Evolutionary conservation across 2,888 invertebrate species (phyloP).

Genomic region (Lobophora halterata): DNA sequence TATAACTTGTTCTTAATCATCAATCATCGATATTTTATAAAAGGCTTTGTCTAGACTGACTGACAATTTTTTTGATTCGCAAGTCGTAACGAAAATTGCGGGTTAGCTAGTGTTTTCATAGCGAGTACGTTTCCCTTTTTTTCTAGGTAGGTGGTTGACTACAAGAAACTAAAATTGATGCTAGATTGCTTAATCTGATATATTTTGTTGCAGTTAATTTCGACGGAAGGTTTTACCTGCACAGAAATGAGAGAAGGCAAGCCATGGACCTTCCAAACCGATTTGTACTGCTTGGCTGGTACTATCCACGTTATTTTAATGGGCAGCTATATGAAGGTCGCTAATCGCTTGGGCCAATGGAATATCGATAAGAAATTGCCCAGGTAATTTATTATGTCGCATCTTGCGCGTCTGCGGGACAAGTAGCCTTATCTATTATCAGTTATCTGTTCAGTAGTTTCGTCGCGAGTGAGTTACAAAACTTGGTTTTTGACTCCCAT

Average conservation of each 20-base stretch:
- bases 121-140: no score
- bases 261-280: conserved; percentile 97
- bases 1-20: not conserved
- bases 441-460: no score
- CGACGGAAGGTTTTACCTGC: conserved; percentile 89
- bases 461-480: no score
- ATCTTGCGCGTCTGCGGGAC: no score
- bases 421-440: no score
- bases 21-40: conserved; percentile 1
- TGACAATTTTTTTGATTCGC: no score
- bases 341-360: conserved; percentile 83
- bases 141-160: not conserved
- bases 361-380: conserved; percentile 86
- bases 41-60: not conserved
- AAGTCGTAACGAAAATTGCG: no score
- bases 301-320: conserved; percentile 93
- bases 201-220: conserved; percentile 79
- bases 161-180: no score
- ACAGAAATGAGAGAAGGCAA: conserved; percentile 94
- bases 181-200: no score
- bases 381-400: conserved; percentile 75
- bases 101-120: no score
- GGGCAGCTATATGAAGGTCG: conserved; percentile 93
- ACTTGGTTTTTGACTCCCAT: no score
- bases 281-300: conserved; percentile 93